Evolutionary conservation across 2,113 vertebrate species (phyloP).

Genomic region (Cephalopterus ornatus): DNA sequence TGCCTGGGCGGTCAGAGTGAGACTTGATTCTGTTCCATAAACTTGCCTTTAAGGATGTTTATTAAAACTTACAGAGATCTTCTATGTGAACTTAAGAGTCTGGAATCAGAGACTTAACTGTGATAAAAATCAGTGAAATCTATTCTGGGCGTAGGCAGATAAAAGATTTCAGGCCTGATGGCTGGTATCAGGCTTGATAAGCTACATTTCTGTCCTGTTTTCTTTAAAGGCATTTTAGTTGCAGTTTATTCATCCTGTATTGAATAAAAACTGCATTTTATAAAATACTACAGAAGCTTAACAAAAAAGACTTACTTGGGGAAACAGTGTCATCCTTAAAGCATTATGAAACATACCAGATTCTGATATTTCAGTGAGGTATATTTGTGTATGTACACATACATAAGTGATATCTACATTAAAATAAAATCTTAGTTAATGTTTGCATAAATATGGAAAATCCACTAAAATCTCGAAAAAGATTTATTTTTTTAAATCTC

Average conservation of each 20-base stretch:
- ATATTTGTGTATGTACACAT: not conserved
- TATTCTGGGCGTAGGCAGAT: not conserved
- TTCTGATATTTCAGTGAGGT: not conserved
- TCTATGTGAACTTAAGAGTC: not conserved
- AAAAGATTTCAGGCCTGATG: not conserved
- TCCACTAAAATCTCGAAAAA: not conserved
- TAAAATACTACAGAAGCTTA: not conserved
- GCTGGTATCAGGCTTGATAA: not conserved
- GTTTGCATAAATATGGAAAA: not conserved
- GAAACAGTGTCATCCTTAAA: not conserved
- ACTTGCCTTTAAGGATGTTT: constrained; percentile 11
- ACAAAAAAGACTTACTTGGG: not conserved
- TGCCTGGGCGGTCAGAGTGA: not conserved
- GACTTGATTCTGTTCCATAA: constrained; percentile 21
- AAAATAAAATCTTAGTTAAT: not conserved
- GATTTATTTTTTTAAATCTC: not conserved
- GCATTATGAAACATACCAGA: not conserved
- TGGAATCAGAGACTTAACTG: not conserved
- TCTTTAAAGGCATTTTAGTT: not conserved
- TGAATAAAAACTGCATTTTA: not conserved
- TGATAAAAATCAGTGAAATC: constrained; percentile 14
- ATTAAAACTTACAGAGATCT: not conserved
- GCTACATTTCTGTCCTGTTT: not conserved
- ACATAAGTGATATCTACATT: not conserved
- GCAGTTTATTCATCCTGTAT: not conserved